Evolutionary conservation across 1,140 invertebrate species (phyloP), one percentile per base, ranked within the genome.

Genomic region (Drosophila carrolli): DNA sequence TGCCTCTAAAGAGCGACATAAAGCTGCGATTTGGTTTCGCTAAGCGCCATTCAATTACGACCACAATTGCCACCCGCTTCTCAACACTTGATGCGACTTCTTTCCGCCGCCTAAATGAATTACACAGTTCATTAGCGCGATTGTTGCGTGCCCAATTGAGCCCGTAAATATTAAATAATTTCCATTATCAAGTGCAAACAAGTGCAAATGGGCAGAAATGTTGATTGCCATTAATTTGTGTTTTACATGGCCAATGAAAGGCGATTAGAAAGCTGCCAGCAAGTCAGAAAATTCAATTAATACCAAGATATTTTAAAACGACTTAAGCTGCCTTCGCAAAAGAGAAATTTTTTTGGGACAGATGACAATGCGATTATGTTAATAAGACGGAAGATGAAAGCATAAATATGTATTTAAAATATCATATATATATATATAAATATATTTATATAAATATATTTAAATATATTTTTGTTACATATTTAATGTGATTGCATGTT

Each of bases 101-200:
- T 37, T 57, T 58, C 35, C 19, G 13, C 38, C 23, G 44, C 44
- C 66, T 35, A 57, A 58, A 53, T 75, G 46, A 75, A 88, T 86
- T 76, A 82, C 56, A 88, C 83, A 79, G 79, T 88, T 88, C 83
- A 86, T 86, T 86, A 78, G 65, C 60, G 75, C 56, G 44, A 68
- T 68, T 79, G 41, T 75, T 82, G 76, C 62, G 62, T 72, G 83
- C 83, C 82, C 57, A 77, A 79, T 75, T 58, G 78, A 74, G 77
- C 83, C 66, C 47, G 77, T 72, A 67, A 88, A 81, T 88, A 84
- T 88, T 86, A 88, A 66, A 88, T 82, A 86, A 86, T 88, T 88
- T 61, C 48, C 78, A 86, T 86, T 86, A 81, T 82, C 61, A 67
- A 85, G 66, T 70, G 82, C 83, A 88, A 71, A 85, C 79, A 82